Conservation (phyloP, 2,797 vertebrate genomes). For the Etheostoma nigrum region DNA sequence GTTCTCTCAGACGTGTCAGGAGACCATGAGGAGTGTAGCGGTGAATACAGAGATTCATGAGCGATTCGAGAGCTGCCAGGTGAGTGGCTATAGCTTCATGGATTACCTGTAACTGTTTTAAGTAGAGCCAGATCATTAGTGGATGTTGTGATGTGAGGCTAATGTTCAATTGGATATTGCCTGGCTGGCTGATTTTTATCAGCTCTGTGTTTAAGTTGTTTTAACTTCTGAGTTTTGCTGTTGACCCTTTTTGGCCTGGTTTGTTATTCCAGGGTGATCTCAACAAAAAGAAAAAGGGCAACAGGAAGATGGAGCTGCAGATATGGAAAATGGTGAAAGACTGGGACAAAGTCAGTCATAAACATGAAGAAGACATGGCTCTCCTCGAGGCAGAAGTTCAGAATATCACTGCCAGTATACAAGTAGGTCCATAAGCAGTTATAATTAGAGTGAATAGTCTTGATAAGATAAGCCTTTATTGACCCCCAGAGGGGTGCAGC, state of each 20-base stretch:
- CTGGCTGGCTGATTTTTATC: neutral
- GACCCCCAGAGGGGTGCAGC: neutral
- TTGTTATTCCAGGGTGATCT: conserved; percentile 86
- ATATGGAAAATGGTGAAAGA: conserved; percentile 78
- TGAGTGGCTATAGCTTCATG: conserved; percentile 73
- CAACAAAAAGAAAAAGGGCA: conserved; percentile 83
- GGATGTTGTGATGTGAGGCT: too few relatives aligned
- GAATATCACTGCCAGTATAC: conserved; percentile 71
- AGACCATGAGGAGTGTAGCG: conserved; percentile 78
- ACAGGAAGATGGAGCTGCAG: conserved; percentile 70
- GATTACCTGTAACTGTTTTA: neutral
- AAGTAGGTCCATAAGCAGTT: conserved; percentile 76
- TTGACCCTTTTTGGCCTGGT: neutral
- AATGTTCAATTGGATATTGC: too few relatives aligned
- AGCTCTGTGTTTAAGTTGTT: neutral
- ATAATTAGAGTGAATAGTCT: too few relatives aligned
- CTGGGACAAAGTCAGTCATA: conserved; percentile 49
- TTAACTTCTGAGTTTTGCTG: neutral
- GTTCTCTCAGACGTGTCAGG: conserved; percentile 79
- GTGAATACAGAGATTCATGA: conserved; percentile 89
- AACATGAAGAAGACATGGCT: conserved; percentile 59
- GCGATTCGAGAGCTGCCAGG: conserved; percentile 87
- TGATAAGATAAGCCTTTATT: neutral
- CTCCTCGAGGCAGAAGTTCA: conserved; percentile 80
- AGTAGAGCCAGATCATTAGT: too few relatives aligned